These are phyloP conservation scores for Meta bourneti DNA, from an alignment of 2,888 invertebrate genomes.

Conservation along the genomic window DNA sequence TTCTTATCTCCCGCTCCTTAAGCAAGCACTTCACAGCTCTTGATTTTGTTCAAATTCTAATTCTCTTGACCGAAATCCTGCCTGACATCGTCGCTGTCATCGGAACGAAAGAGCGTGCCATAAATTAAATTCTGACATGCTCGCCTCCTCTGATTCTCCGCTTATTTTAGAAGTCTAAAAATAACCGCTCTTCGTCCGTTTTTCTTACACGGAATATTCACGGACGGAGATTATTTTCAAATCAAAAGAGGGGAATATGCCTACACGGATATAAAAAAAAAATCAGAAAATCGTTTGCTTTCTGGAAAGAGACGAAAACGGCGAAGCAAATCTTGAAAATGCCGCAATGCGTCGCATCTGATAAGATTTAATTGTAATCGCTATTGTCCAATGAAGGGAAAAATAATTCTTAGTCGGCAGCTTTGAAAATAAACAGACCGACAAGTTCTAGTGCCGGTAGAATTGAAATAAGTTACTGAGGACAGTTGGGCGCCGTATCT, in stretches of 20 bases:
- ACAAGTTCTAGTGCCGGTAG: neutral
- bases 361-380: neutral
- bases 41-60: too few relatives aligned
- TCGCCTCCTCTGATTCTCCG: neutral
- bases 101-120: neutral
- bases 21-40: too few relatives aligned
- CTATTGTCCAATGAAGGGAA: neutral
- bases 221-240: neutral
- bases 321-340: too few relatives aligned
- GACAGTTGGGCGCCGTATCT: slow-evolving; percentile 1
- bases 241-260: neutral
- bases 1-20: too few relatives aligned
- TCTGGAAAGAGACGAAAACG: neutral
- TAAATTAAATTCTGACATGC: neutral
- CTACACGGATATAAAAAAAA: neutral
- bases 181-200: neutral
- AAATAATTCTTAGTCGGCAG: neutral
- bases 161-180: neutral
- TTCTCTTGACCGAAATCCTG: too few relatives aligned
- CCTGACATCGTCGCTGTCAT: neutral
- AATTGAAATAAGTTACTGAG: neutral
- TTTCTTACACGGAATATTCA: neutral
- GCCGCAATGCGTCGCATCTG: neutral
- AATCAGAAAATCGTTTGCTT: neutral
- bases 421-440: neutral